Evolutionary conservation across 2,797 vertebrate species (phyloP).

Genomic region (Pantherophis vulpinus): DNA sequence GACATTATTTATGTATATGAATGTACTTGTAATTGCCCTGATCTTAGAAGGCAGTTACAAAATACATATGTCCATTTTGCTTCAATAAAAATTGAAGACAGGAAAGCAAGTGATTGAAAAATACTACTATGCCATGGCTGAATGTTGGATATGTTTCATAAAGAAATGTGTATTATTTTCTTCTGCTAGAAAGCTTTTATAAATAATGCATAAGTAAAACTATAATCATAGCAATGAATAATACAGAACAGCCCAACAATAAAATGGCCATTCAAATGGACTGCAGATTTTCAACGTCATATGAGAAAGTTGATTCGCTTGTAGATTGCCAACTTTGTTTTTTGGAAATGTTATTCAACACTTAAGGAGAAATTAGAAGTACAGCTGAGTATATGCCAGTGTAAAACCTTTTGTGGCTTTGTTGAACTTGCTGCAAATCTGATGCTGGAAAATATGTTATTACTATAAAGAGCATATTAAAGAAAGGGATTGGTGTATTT

Average conservation of each 20-base stretch:
- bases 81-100: neutral
- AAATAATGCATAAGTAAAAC: neutral
- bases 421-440: neutral
- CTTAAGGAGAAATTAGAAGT: neutral
- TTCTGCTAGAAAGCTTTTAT: neutral
- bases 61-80: neutral
- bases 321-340: neutral
- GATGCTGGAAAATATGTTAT: neutral
- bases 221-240: neutral
- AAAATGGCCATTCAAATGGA: neutral
- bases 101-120: neutral
- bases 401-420: neutral
- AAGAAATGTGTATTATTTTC: neutral
- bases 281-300: neutral
- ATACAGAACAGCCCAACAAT: neutral
- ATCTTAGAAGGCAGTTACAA: neutral
- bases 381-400: neutral
- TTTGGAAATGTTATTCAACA: neutral
- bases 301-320: neutral
- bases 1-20: conserved; percentile 11
- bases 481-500: neutral
- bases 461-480: neutral
- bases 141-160: neutral
- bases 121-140: neutral
- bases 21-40: neutral